Conservation (phyloP, 2,113 vertebrate species). For the Eulacestoma nigropectus region DNA sequence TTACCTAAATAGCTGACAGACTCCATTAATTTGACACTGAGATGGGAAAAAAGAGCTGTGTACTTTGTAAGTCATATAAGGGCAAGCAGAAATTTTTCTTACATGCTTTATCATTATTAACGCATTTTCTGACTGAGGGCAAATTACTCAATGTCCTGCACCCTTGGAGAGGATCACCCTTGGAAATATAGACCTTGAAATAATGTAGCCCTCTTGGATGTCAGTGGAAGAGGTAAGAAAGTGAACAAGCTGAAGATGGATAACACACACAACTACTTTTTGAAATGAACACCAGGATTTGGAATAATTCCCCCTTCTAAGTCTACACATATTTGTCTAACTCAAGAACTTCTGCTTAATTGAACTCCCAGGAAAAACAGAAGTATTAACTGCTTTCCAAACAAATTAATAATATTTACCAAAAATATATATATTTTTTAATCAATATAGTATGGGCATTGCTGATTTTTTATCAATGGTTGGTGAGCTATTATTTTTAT, state of each 20-base stretch:
- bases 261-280: not conserved
- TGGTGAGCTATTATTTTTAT: not conserved
- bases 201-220: not conserved
- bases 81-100: slow-evolving; percentile 24
- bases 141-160: not conserved
- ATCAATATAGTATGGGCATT: not conserved
- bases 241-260: not conserved
- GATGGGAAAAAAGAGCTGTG: not conserved
- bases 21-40: not conserved
- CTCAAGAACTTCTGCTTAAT: not conserved
- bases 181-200: slow-evolving; percentile 20
- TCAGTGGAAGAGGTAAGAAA: not conserved
- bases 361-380: not conserved
- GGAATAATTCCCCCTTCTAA: not conserved
- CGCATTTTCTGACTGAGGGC: slow-evolving; percentile 10
- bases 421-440: not conserved
- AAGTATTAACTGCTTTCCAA: not conserved
- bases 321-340: not conserved
- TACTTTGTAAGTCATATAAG: not conserved
- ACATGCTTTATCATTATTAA: not conserved
- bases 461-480: not conserved
- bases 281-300: not conserved
- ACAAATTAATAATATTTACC: not conserved
- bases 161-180: slow-evolving; percentile 7
- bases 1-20: slow-evolving; percentile 41